These are phyloP conservation scores for Eupithecia subfuscata DNA, from an alignment of 2,888 invertebrate species.

Conservation along the genomic window DNA sequence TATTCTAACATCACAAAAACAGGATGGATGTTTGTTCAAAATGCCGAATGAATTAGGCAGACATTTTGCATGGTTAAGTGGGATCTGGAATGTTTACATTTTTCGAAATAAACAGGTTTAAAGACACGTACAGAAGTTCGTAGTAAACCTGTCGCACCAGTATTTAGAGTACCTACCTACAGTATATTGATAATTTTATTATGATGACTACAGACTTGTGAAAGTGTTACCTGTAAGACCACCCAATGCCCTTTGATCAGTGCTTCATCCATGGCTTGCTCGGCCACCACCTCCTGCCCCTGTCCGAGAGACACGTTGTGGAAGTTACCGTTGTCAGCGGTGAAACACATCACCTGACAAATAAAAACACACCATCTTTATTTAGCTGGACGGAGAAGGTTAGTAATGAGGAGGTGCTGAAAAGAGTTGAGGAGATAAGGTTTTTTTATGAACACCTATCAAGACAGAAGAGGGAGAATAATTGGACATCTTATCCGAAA, in stretches of 20 bases:
- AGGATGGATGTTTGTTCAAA: no score
- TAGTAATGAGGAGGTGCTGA: no score
- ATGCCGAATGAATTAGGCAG: no score
- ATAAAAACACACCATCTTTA: background rate
- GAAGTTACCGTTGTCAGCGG: constrained; percentile 92
- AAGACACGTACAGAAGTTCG: background rate
- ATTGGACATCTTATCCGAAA: no score
- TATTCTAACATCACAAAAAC: no score
- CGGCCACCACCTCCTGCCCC: constrained; percentile 97
- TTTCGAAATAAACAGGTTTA: background rate
- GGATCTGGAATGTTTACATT: background rate
- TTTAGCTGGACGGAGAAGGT: no score
- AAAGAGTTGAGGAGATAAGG: no score
- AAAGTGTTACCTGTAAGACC: constrained; percentile 87
- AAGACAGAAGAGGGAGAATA: no score
- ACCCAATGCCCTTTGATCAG: constrained; percentile 97
- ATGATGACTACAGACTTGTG: background rate
- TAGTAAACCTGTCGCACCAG: background rate
- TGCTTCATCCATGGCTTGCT: constrained; percentile 95
- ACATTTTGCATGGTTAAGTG: no score
- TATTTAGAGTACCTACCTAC: background rate
- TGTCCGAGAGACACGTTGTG: constrained; percentile 98
- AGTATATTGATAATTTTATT: no score
- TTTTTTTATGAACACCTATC: no score
- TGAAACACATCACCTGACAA: constrained; percentile 88